These are phyloP conservation scores for Parapsyche elsis DNA, from an alignment of 1,140 invertebrate species.

Conservation along the genomic window DNA sequence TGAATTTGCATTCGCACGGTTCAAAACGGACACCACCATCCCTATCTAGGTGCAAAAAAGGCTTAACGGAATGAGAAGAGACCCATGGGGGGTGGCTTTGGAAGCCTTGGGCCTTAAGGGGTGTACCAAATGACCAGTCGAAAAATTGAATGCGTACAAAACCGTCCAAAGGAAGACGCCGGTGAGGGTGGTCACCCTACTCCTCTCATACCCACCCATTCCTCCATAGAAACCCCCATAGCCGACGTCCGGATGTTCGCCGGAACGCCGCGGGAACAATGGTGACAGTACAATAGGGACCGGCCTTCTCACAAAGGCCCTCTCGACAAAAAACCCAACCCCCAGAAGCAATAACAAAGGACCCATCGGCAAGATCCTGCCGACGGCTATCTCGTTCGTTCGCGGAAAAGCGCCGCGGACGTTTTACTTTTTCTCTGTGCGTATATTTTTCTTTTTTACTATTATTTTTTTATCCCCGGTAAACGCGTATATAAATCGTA, in stretches of 20 bases:
- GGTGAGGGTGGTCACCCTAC: background rate
- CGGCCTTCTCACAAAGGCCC: constrained; percentile 50
- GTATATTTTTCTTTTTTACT: too few relatives aligned
- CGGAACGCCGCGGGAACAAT: constrained; percentile 48
- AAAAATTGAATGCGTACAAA: background rate
- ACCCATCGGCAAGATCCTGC: constrained; percentile 49
- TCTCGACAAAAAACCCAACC: constrained; percentile 46
- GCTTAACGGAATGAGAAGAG: too few relatives aligned
- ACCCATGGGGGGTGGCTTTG: too few relatives aligned
- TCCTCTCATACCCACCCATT: background rate
- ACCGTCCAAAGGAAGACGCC: background rate
- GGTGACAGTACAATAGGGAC: constrained; percentile 50
- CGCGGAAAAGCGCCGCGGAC: constrained; percentile 22
- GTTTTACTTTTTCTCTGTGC: background rate
- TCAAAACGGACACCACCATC: too few relatives aligned
- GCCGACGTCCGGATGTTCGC: constrained; percentile 2
- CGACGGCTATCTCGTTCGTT: constrained; percentile 44
- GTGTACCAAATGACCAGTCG: background rate
- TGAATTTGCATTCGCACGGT: background rate
- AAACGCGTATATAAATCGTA: background rate
- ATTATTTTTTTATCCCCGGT: background rate
- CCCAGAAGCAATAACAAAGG: constrained; percentile 54
- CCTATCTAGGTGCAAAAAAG: too few relatives aligned
- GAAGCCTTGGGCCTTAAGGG: too few relatives aligned
- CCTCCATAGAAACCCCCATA: background rate